Evolutionary conservation across 2,113 vertebrate genomes (phyloP).

Genomic region (Chunga burmeisteri): DNA sequence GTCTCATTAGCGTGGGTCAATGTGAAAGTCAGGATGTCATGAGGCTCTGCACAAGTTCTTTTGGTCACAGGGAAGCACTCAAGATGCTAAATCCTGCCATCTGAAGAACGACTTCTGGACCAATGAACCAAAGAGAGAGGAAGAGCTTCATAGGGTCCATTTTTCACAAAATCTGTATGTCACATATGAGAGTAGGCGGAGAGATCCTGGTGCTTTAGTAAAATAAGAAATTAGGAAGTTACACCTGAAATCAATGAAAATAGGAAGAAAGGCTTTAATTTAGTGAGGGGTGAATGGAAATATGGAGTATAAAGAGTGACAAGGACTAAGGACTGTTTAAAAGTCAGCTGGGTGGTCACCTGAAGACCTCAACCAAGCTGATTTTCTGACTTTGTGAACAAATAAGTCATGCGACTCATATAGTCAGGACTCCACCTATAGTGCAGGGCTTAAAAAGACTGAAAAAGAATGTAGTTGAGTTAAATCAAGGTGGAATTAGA

Average conservation of each 20-base stretch:
- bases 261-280: background rate
- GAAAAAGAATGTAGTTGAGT: background rate
- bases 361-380: background rate
- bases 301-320: background rate
- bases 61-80: background rate
- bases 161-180: background rate
- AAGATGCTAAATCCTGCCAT: background rate
- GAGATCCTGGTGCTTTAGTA: background rate
- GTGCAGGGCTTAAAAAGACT: background rate
- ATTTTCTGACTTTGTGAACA: background rate
- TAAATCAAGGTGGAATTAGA: background rate
- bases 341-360: background rate
- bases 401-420: background rate
- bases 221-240: background rate
- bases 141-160: background rate
- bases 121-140: background rate
- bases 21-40: background rate
- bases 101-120: background rate
- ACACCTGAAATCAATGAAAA: background rate
- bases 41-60: background rate
- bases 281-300: background rate
- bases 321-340: background rate
- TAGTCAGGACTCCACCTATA: background rate
- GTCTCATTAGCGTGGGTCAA: background rate
- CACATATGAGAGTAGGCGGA: background rate